Conservation (phyloP, 2,888 invertebrate genomes). For the Drosophila peninsularis region DNA sequence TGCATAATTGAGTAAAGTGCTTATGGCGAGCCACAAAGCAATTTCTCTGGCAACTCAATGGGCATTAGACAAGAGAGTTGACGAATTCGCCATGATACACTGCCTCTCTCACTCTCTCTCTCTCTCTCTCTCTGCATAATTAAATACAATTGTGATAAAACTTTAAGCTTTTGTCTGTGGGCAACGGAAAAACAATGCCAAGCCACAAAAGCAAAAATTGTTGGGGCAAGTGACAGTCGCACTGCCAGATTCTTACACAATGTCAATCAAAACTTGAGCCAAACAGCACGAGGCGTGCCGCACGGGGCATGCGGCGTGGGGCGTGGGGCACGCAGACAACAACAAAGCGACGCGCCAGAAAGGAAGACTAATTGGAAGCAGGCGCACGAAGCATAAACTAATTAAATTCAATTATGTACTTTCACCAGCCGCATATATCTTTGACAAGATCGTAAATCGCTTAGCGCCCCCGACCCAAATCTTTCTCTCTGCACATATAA, state of each 20-base stretch:
- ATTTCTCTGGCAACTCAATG: conserved; percentile 10
- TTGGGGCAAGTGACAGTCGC: conserved; percentile 4
- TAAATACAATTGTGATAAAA: conserved; percentile 74
- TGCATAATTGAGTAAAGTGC: conserved; percentile 51
- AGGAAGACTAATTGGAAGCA: conserved; percentile 71
- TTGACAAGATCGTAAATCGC: conserved; percentile 71
- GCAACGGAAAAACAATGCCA: conserved; percentile 26
- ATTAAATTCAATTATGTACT: conserved; percentile 73
- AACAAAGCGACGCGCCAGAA: conserved; percentile 37
- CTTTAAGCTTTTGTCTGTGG: conserved; percentile 72
- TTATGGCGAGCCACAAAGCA: conserved; percentile 42
- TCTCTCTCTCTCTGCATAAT: conserved; percentile 56
- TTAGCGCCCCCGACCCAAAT: conserved; percentile 41
- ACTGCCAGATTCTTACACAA: conserved; percentile 47
- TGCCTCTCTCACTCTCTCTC: background rate
- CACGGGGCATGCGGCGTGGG: background rate
- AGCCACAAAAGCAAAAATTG: conserved; percentile 23
- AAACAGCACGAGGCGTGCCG: background rate
- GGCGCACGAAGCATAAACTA: conserved; percentile 64
- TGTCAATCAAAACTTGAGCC: conserved; percentile 73
- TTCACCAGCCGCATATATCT: conserved; percentile 66
- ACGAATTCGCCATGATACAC: conserved; percentile 1
- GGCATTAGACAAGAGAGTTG: conserved; percentile 8
- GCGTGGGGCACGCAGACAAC: conserved; percentile 10
- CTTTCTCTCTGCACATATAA: background rate